Evolutionary conservation across 2,888 invertebrate genomes (phyloP), one percentile per base, ranked within the genome.

Genomic region (Steinernema hermaphroditum): DNA sequence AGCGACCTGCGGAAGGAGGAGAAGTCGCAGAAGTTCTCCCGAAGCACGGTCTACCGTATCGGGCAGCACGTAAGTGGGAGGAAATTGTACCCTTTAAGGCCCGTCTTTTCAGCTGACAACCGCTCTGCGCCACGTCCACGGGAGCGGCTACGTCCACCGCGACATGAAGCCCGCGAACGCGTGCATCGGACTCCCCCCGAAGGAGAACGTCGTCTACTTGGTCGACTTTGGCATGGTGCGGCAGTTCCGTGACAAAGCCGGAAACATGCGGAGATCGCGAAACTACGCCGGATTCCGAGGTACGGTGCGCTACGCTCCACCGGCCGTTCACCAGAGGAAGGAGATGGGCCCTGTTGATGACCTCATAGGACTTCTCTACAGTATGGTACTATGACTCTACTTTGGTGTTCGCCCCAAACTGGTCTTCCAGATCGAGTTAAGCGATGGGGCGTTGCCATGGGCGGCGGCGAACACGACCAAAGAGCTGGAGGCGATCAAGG

Each of bases 91-190:
- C 2, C 9, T 54, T 54, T 54, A 2, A 14, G 2, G 22, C 27
- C 6, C 12, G 37, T 37, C 12, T 19, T 44, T 72, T 69, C 6
- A 72, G 72, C 14, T 72, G 9, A 24, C 75, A 14, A 62, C 43
- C 2, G 75, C 69, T 6, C 68, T 75, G 19, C 32, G 70, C 22
- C 71, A 75, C 32, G 41, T 75, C 6, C 75, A 75, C 50, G 49
- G 70, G 9, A 68, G 41, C 37, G 75, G 75, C 12, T 75, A 74
- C 71, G 27, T 75, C 1, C 75, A 75, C 29, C 71, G 75, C 27
- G 76, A 76, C 49, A 54, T 76, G 19, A 76, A 76, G 68, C 76
- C 76, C 4, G 72, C 76, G 41, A 76, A 76, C 57, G 72, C 57
- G 41, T 75, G 71, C 69, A 68, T 74, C 37, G 73, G 74, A 12